Evolutionary conservation across 2,113 vertebrate species (phyloP).

Genomic region (Cheilinus undulatus): DNA sequence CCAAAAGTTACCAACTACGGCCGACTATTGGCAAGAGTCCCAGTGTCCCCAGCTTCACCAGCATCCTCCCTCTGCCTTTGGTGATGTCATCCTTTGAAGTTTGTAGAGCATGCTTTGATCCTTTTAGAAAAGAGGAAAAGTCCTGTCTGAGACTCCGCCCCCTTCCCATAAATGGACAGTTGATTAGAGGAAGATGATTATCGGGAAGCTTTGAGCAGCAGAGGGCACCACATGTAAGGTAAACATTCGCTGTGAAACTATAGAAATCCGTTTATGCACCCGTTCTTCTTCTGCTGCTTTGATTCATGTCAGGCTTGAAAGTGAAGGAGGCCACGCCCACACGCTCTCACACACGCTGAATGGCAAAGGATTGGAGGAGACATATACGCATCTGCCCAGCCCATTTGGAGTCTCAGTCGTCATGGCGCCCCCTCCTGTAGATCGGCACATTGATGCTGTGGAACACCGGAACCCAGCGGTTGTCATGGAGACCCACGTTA

Average conservation of each 20-base stretch:
- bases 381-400: too few species aligned
- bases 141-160: conserved; percentile 38
- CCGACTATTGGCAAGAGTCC: too few species aligned
- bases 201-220: conserved; percentile 22
- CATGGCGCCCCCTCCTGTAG: conserved; percentile 86
- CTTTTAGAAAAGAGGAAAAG: conserved; percentile 11
- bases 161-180: not conserved
- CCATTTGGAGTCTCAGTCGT: conserved; percentile 74
- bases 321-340: not conserved
- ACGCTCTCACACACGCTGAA: not conserved
- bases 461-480: conserved; percentile 94
- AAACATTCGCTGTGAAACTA: too few species aligned
- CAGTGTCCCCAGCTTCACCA: too few species aligned
- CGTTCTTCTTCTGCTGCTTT: not conserved
- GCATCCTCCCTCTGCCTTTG: too few species aligned
- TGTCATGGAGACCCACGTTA: conserved; percentile 96
- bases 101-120: too few species aligned
- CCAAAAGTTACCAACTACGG: too few species aligned
- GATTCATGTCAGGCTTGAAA: not conserved
- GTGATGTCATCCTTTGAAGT: too few species aligned
- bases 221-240: not conserved
- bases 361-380: too few species aligned
- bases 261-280: too few species aligned
- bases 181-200: too few species aligned
- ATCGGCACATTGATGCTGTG: conserved; percentile 91